phyloP scores from a whole-genome alignment of 2,797 vertebrate species.

The Antrozous pallidus region DNA sequence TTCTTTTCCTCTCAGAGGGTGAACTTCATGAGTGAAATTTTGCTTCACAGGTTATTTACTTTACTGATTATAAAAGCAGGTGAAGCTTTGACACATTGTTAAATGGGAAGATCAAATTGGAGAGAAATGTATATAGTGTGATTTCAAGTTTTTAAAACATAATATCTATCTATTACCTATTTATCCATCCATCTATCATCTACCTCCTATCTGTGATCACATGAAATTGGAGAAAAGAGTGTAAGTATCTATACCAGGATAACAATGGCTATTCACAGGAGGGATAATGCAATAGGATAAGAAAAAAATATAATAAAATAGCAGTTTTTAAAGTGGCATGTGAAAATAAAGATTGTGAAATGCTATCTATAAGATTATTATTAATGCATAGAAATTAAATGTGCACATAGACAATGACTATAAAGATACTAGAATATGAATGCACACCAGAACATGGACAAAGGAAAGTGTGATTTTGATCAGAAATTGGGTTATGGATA shows the following conservation, averaged over 20 bases:
- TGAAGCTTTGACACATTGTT: background rate
- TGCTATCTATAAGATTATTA: background rate
- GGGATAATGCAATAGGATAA: background rate
- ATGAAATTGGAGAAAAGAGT: background rate
- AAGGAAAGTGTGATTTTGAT: background rate
- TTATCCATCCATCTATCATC: background rate
- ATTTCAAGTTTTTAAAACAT: conserved; percentile 15
- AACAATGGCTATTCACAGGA: background rate
- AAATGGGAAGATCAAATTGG: background rate
- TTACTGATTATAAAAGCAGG: background rate
- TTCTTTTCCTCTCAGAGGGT: background rate
- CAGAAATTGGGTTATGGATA: background rate
- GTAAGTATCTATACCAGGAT: background rate
- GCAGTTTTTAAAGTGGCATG: conserved; percentile 12
- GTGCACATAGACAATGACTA: background rate
- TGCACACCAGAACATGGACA: background rate
- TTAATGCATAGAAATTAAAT: background rate
- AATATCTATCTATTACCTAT: background rate
- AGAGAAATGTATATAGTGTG: background rate
- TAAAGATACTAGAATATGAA: background rate
- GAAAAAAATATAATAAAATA: background rate
- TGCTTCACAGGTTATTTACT: background rate
- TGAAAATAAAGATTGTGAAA: background rate
- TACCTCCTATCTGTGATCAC: background rate
- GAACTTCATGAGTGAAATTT: background rate